Evolutionary conservation across 2,797 vertebrate genomes (phyloP).

Genomic region (Eremophila alpestris): DNA sequence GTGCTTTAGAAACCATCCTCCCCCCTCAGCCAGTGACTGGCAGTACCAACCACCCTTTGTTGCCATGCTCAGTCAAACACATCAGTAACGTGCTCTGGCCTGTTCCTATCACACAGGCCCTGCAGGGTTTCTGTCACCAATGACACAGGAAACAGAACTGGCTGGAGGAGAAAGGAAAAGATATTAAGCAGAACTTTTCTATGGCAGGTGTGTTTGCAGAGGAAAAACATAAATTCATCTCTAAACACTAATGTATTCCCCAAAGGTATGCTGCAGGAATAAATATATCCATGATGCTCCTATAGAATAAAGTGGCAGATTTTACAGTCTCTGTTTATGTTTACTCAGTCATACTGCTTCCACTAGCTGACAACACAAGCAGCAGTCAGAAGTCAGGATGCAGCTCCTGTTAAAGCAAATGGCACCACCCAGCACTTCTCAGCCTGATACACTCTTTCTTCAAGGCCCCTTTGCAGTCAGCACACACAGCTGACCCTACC

Average conservation of each 20-base stretch:
- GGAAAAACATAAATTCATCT: background rate
- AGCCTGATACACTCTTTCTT: background rate
- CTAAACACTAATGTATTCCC: background rate
- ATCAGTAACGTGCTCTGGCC: background rate
- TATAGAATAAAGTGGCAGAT: background rate
- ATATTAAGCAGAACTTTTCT: constrained; percentile 9
- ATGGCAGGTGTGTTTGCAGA: background rate
- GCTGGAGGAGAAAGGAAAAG: background rate
- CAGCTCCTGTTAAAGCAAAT: background rate
- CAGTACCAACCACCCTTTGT: background rate
- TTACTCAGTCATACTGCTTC: background rate
- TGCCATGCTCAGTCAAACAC: background rate
- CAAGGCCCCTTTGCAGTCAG: background rate
- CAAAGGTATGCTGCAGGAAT: background rate
- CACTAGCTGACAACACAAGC: background rate
- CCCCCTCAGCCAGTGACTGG: background rate
- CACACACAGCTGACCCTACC: background rate
- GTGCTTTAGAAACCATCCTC: background rate
- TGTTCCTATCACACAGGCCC: background rate
- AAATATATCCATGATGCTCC: background rate
- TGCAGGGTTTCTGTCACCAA: background rate
- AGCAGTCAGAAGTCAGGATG: background rate
- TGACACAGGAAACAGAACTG: background rate
- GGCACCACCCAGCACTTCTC: background rate
- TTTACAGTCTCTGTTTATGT: background rate